Evolutionary conservation across 37 sponge, comb jelly and placozoan genomes (phyloP).

Genomic region (Halichondria panicea): DNA sequence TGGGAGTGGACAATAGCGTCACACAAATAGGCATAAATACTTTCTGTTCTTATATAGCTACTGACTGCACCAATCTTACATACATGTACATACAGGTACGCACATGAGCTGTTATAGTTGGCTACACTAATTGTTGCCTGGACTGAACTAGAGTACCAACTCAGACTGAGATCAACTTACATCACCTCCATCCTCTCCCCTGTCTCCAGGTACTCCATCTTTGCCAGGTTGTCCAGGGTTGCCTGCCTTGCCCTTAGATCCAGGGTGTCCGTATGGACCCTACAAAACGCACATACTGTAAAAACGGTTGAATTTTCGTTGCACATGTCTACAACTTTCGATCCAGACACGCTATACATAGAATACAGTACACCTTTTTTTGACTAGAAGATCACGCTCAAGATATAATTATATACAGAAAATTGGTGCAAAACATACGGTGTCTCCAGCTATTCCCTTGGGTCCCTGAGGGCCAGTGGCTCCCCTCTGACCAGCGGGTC

Average conservation of each 20-base stretch:
- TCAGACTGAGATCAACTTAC: slow-evolving; percentile 36
- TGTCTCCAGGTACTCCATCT: slow-evolving; percentile 43
- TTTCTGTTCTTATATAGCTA: neutral
- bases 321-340: neutral
- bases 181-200: slow-evolving; percentile 58
- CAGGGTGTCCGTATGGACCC: slow-evolving; percentile 2
- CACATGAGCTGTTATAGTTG: neutral
- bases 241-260: slow-evolving; percentile 17
- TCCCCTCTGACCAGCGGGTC: slow-evolving; percentile 57
- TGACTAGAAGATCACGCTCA: no score
- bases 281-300: neutral
- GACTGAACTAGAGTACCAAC: no score
- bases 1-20: neutral
- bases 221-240: slow-evolving; percentile 35
- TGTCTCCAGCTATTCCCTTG: slow-evolving; percentile 19
- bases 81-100: neutral
- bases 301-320: neutral
- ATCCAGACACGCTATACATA: neutral
- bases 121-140: no score
- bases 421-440: neutral
- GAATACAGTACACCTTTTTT: neutral
- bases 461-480: slow-evolving; percentile 23
- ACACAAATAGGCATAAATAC: neutral
- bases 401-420: no score
- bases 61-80: no score